Evolutionary conservation across 1,140 invertebrate species (phyloP), one percentile per base, ranked within the genome.

Genomic region (Tribolium castaneum): DNA sequence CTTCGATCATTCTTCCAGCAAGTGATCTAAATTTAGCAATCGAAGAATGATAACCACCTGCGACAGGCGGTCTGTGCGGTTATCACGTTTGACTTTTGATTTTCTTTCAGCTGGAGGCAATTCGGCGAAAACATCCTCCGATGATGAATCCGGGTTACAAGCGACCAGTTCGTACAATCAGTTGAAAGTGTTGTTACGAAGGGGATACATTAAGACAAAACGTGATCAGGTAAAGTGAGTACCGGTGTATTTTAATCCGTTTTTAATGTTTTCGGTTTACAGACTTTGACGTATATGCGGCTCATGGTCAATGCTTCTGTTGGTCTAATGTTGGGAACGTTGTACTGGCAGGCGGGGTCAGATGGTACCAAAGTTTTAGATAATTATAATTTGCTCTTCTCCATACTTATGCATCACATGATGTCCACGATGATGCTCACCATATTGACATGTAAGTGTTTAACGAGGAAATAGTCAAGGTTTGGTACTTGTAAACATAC

Each of bases 341-440:
- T 95, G 13, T 96, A 94, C 84, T 89, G 92, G 72, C 87, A 91
- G 76, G 88, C 91, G 7, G 94, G 94, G 10, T 89, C 89, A 70
- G 92, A 94, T 79, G 94, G 93, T 0, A 90, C 91, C 0, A 88
- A 92, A 81, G 93, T 95, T 0, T 81, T 95, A 14, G 93, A 95
- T 79, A 96, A 96, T 85, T 96, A 95, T 81, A 95, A 95, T 87
- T 87, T 96, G 25, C 85, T 95, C 0, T 96, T 96, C 84, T 92
- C 93, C 1, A 93, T 95, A 78, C 87, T 96, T 0, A 94, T 96
- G 88, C 94, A 96, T 85, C 93, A 94, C 80, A 93, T 94, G 89
- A 94, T 95, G 92, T 92, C 93, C 3, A 93, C 93, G 0, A 95
- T 95, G 93, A 95, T 95, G 94, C 87, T 95, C 1, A 95, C 94